Evolutionary conservation across 2,797 vertebrate species (phyloP), one percentile per base, ranked within the genome.

Genomic region (Protosalanx chinensis): DNA sequence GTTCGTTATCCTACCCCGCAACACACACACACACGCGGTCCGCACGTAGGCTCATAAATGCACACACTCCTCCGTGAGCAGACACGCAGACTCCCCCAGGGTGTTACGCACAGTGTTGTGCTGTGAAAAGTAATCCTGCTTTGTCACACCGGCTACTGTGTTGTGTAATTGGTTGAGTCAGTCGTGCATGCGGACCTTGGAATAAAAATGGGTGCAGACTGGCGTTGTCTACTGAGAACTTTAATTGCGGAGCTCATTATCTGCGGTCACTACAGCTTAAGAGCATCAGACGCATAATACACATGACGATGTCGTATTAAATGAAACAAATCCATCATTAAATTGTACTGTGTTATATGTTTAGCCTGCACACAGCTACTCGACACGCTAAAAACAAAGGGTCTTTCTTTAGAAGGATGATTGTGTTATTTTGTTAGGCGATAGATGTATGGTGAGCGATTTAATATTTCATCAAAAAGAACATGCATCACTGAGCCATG

Each of bases 131-230:
- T 56, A n/a, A 6, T 56, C 15, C 51, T 56, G 51, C 51, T n/a
- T n/a, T 56, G 18, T 56, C 51, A n/a, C 8, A 56, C 51, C 18
- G 8, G 51, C 18, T 56, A 56, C 18, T 56, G 51, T 16, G 51
- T n/a, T 62, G 67, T 70, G 69, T 71, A 73, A 77, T 72, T 80
- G 70, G 53, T 68, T 64, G 69, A 68, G 65, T 74, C 78, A 77
- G 73, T 67, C 62, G 20, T 61, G 53, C 61, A 75, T 60, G 35
- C 68, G 64, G 70, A 73, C 61, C 51, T 29, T 67, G 10, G 10
- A 46, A 46, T 46, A 46, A 13, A 3, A 46, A 46, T 23, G 58
- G 32, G 57, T 60, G 64, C 53, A 10, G 59, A 72, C n/a, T 13
- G 65, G 59, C 65, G 23, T 78, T 37, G 18, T 7, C 67, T 67